Evolutionary conservation across 2,113 vertebrate genomes (phyloP), one percentile per base, ranked within the genome.

Genomic region (Chaenocephalus aceratus): DNA sequence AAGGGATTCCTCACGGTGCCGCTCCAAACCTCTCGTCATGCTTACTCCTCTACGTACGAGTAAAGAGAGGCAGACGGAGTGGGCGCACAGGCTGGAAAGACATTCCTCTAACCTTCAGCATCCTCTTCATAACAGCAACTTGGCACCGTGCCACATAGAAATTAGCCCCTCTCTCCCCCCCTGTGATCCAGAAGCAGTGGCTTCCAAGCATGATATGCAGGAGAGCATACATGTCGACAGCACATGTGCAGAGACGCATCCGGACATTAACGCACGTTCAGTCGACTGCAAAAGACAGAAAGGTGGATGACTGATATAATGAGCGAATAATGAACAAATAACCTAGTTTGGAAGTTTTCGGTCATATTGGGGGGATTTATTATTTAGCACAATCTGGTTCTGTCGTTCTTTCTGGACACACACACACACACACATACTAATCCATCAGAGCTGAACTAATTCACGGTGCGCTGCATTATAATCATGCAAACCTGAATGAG

Each of bases 321-420:
- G 49, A 66, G 44, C 6, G 1, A 18, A 30, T 64, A 46, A 46
- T 67, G 54, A 52, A 81, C 26, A 49, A 82, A 88, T 69, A 86
- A 91, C 89, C 77, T 18, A 86, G 77, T 92, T 90, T 71, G 41
- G 70, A 88, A 90, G 88, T 91, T 90, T 77, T 64, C 59, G 13
- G 66, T 73, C 84, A 66, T 72, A 70, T 44, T 49, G 45, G 21
- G 13, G 64, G 12, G 34, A 79, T 92, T 13, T 79, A 77, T 82
- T 48, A 87, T 90, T 83, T 8, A 87, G 53, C 45, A 36, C 62
- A 16, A 62, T 83, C 64, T 59, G 58, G 13, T 46, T 75, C 45
- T 6, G 30, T 71, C 26, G 10, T 75, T 72, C 62, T 71, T 36
- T 53, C 60, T 65, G 5, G 54, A 62, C 77, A 14, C 61, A 45